Base-by-base conservation (phyloP, 1,140 invertebrate genomes). In the Phymorhynchus buccinoides region DNA sequence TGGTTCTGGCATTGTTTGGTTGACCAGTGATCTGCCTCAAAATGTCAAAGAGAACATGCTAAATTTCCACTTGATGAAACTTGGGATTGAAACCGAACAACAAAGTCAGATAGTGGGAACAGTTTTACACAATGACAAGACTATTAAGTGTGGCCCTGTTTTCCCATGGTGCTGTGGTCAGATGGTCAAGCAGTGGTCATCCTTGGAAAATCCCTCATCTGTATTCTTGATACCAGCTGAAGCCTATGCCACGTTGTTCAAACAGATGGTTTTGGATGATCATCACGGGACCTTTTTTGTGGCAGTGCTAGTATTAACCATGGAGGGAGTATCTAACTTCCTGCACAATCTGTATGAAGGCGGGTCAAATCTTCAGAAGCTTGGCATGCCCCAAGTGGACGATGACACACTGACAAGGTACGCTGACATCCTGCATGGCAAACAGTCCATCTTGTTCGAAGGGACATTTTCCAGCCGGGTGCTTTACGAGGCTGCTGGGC, bases 391-490 rank as follows among this genome's bases (percentile, higher is more conserved):
- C 22, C 9, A 32, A 4, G n/a, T 80, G 27, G n/a, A 22, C 1
- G 44, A 35, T n/a, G 14, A 80, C 44, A 30, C 3, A 30, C 79
- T 80, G 27, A 35, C 52, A 30, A 18, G 30, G 42, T 27, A 18
- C 9, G 79, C 79, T 16, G 30, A 56, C 44, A 44, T 39, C n/a
- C 48, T 80, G 6, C 52, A 32, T n/a, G 48, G 48, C 48, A n/a
- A n/a, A n/a, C n/a, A n/a, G n/a, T 80, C 32, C 42, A 80, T 80
- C 42, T 39, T 80, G 79, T 7, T n/a, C 9, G 79, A 80, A 56
- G 32, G n/a, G 7, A 30, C n/a, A 1, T n/a, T n/a, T n/a, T n/a
- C n/a, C n/a, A n/a, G n/a, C n/a, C n/a, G n/a, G n/a, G n/a, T n/a
- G n/a, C n/a, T n/a, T n/a, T n/a, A n/a, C n/a, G n/a, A n/a, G n/a